Evolutionary conservation across 2,113 vertebrate genomes (phyloP).

Genomic region (Aythya baeri): DNA sequence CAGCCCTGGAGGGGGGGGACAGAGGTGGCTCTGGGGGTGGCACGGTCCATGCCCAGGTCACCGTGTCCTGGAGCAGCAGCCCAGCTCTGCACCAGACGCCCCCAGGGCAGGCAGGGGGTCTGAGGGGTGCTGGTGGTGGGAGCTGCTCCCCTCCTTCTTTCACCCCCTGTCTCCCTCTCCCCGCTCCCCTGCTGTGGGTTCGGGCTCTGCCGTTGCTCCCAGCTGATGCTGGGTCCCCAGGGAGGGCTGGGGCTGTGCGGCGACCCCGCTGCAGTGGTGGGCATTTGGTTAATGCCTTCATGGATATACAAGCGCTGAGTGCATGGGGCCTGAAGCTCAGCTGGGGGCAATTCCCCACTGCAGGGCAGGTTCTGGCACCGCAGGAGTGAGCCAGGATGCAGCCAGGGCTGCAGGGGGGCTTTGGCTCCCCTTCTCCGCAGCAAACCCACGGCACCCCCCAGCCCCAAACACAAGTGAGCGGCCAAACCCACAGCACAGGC

Average conservation of each 20-base stretch:
- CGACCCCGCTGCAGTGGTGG: no score
- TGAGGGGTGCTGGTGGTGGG: background rate
- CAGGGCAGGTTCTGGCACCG: background rate
- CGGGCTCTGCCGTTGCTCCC: background rate
- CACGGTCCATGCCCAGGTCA: background rate
- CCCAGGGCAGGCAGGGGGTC: background rate
- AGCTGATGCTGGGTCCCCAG: background rate
- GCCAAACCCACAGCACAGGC: background rate
- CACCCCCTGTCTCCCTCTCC: background rate
- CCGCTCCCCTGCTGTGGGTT: background rate
- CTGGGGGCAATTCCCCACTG: rapidly evolving
- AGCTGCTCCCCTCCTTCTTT: background rate
- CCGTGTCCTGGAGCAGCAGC: background rate
- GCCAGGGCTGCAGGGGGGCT: rapidly evolving
- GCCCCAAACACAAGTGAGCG: background rate
- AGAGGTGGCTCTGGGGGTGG: background rate
- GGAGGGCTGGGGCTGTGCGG: rapidly evolving
- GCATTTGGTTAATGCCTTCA: background rate
- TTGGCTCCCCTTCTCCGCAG: background rate
- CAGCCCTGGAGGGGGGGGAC: background rate
- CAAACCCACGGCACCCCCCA: background rate
- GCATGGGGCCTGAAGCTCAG: rapidly evolving
- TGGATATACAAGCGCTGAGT: rapidly evolving
- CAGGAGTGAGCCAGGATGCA: background rate
- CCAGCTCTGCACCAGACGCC: background rate